Conservation (phyloP, 2,797 vertebrate species). For the Microcaecilia unicolor region DNA sequence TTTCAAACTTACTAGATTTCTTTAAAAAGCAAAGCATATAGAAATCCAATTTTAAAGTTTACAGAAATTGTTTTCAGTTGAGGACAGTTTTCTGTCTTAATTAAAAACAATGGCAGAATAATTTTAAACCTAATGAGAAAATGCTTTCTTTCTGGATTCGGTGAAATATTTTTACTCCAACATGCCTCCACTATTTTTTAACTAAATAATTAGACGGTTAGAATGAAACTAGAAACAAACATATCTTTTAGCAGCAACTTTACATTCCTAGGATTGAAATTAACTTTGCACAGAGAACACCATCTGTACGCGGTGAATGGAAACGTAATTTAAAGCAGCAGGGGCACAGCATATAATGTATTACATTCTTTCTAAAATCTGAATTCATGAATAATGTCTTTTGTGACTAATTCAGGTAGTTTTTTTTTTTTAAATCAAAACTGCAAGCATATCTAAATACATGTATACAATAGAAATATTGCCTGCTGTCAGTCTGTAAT, state of each 20-base stretch:
- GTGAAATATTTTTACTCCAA: neutral
- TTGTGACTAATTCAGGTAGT: neutral
- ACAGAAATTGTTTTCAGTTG: no score
- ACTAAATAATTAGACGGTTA: neutral
- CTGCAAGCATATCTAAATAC: no score
- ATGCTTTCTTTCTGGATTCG: no score
- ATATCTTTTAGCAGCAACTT: neutral
- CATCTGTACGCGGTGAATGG: neutral
- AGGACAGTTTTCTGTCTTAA: no score
- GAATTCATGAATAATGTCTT: neutral
- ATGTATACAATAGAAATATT: no score
- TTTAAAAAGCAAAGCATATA: no score
- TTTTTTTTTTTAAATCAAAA: neutral
- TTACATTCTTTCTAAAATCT: neutral
- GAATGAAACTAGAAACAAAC: neutral
- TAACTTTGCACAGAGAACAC: neutral
- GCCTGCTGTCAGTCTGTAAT: no score
- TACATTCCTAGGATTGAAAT: neutral
- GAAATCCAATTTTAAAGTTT: no score
- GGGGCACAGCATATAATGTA: neutral
- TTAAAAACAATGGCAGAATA: no score
- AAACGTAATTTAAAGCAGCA: neutral
- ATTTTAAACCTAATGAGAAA: no score
- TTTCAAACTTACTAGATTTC: no score
- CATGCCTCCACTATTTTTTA: neutral